Percentiles rank a stretch among this genome's conserved stretches.
These are phyloP conservation scores for Theodoxus fluviatilis DNA, from an alignment of 2,888 invertebrate genomes.

Conservation along the genomic window DNA sequence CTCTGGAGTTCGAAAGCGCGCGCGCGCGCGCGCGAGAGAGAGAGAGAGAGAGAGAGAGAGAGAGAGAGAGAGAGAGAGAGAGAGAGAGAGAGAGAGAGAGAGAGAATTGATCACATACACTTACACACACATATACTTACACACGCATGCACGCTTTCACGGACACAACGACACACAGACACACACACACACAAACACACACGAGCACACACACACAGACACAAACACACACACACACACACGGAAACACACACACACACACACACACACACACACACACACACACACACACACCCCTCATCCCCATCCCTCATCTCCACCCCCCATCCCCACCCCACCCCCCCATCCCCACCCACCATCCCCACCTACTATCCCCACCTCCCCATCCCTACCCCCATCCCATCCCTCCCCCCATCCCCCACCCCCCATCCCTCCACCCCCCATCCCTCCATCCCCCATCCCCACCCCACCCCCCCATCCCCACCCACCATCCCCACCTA, in stretches of 20 bases:
- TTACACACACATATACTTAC: not conserved
- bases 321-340: no score
- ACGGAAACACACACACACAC: constrained; percentile 9
- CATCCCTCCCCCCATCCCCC: no score
- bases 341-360: no score
- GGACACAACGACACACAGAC: not conserved
- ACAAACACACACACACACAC: constrained; percentile 1
- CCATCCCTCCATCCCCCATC: no score
- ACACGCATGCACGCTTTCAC: not conserved
- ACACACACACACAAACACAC: not conserved
- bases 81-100: not conserved
- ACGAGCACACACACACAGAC: not conserved
- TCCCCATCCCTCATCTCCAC: no score
- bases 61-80: constrained; percentile 18
- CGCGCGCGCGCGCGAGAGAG: not conserved
- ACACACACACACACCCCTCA: no score
- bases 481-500: no score
- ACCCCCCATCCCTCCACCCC: no score
- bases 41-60: constrained; percentile 24
- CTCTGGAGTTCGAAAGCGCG: no score
- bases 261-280: not conserved
- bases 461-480: no score
- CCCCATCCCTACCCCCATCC: no score
- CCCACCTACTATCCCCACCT: no score
- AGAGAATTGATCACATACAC: not conserved